A percentile compares a stretch with the other conserved stretches of the same genome.
phyloP scores from a whole-genome alignment of 2,113 vertebrate species.

The Gopherus flavomarginatus region DNA sequence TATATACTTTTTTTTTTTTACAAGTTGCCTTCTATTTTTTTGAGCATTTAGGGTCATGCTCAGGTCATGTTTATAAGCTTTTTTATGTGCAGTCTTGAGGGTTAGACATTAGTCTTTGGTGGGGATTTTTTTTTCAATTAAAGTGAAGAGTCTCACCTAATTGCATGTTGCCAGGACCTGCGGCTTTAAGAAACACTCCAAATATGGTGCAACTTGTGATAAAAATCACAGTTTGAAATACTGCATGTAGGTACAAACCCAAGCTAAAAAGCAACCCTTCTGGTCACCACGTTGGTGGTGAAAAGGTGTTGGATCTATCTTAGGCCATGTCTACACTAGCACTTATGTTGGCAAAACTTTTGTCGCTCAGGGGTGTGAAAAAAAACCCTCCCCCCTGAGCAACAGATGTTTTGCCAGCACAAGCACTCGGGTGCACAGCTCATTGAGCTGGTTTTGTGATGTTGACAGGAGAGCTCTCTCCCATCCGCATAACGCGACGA shows the following conservation, averaged over 20 bases:
- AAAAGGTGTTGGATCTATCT: no score
- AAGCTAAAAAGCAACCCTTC: not conserved
- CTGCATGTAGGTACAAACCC: not conserved
- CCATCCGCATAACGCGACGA: no score
- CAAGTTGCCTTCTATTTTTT: not conserved
- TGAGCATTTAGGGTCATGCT: not conserved
- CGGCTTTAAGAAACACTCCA: not conserved
- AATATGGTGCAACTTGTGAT: not conserved
- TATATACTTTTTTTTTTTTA: not conserved
- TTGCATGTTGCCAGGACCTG: not conserved
- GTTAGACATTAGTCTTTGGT: not conserved
- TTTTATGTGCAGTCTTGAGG: not conserved
- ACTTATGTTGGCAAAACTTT: no score
- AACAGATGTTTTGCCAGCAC: no score
- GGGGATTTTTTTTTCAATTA: not conserved
- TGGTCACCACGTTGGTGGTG: not conserved
- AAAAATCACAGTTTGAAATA: not conserved
- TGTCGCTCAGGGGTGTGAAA: no score
- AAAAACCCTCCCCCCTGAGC: no score
- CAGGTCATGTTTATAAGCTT: not conserved
- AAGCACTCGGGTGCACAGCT: no score
- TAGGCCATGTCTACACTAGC: no score
- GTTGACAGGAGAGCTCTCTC: no score
- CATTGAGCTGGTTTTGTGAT: no score
- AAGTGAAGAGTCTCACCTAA: not conserved